A percentile compares a stretch with the other conserved stretches of the same genome.
Conservation (phyloP, 2,888 invertebrate species). For the Vanessa cardui region DNA sequence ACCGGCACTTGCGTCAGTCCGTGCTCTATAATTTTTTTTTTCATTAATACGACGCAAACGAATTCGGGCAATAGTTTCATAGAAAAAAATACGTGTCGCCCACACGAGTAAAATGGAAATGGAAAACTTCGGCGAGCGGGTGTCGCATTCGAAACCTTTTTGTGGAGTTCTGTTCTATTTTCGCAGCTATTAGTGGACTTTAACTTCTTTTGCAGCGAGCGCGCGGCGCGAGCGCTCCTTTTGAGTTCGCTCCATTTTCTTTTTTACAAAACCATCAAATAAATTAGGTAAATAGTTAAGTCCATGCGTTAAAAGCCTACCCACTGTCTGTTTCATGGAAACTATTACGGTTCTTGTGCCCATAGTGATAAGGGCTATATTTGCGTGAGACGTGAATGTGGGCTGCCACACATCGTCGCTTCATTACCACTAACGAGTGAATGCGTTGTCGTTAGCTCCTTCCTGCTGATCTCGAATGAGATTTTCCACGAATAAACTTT, state of each 20-base stretch:
- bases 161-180: constrained; percentile 14
- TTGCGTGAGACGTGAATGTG: constrained; percentile 16
- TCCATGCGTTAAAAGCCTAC: background rate
- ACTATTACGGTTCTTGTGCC: background rate
- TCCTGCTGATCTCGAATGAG: constrained; percentile 25
- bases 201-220: constrained; percentile 12
- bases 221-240: background rate
- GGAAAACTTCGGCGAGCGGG: constrained; percentile 6
- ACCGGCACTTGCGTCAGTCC: background rate
- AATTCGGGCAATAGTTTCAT: constrained; percentile 1
- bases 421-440: constrained; percentile 35
- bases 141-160: constrained; percentile 16
- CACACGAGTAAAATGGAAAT: constrained; percentile 11
- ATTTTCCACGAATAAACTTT: constrained; percentile 21
- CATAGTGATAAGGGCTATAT: background rate
- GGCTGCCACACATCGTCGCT: constrained; percentile 20
- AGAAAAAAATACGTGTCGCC: constrained; percentile 12
- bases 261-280: constrained; percentile 2
- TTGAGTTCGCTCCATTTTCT: constrained; percentile 7
- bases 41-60: background rate
- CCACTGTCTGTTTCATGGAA: background rate
- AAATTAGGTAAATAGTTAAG: constrained; percentile 2
- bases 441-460: constrained; percentile 30
- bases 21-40: background rate
- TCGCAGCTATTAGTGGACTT: constrained; percentile 11